Base-by-base conservation (phyloP, 1,140 invertebrate genomes). In the Elysia chlorotica region DNA sequence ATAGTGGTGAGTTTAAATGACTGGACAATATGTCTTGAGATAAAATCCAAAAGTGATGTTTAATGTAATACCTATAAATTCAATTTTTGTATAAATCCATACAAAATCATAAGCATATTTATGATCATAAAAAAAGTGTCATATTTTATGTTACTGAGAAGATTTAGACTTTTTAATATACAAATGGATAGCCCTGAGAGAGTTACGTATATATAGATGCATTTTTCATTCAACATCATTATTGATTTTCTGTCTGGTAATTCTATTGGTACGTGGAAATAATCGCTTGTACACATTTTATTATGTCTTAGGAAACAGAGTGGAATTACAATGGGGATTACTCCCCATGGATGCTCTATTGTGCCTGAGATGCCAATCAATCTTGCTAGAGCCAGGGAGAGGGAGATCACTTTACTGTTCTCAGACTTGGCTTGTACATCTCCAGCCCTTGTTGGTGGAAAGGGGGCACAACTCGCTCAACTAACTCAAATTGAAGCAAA, bases 381-480 rank as follows among this genome's bases (percentile, higher is more conserved):
- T 38, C 65, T 73, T 14, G 31, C 63, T n/a, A 70, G 67, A 1
- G 56, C 66, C n/a, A 65, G 69, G 6, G 63, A 75, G 36, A 35
- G 57, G 33, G 63, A 68, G 1, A 54, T 90, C 62, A 82, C 90
- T 41, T 67, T 90, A 1, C 57, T 76, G 0, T 90, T 92, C 61
- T 82, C 86, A 17, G 83, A 88, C 19, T 74, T 77, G 4, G 82
- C 81, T 1, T 89, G 90, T 59, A 75, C 85, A 17, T 89, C 87
- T 74, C 79, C 87, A 0, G 73, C 80, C 4, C 78, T 91, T n/a
- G 91, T 92, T 0, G 93, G 93, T 0, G 92, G 92, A 0, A 94
- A 93, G 86, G 92, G 91, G 35, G 89, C 90, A 14, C 93, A 92
- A 1, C 84, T 94, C 6, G 92, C 92, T 1, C 78, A 91, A 19